Conservation (phyloP, 2,113 vertebrate species). For the Taurulus bubalis region DNA sequence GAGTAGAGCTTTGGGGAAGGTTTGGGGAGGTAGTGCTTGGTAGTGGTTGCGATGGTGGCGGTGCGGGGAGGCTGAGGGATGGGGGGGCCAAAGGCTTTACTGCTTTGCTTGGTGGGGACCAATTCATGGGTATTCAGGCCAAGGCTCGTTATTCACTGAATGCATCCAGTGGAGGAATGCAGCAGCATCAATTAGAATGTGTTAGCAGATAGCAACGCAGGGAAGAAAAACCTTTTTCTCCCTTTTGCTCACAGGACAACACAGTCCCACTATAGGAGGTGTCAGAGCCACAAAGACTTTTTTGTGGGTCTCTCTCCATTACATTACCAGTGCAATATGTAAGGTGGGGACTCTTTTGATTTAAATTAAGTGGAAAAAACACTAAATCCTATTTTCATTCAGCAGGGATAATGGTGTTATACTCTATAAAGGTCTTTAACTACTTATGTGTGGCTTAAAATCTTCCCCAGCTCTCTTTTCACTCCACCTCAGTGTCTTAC, state of each 20-base stretch:
- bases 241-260: constrained; percentile 93
- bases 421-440: constrained; percentile 89
- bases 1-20: constrained; percentile 82
- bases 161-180: constrained; percentile 96
- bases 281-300: constrained; percentile 95
- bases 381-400: constrained; percentile 99
- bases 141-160: constrained; percentile 97
- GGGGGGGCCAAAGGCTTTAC: constrained; percentile 82
- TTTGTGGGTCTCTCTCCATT: constrained; percentile 95
- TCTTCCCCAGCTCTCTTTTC: constrained; percentile 83
- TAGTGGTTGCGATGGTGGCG: constrained; percentile 75
- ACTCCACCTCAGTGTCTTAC: constrained; percentile 80
- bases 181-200: constrained; percentile 99
- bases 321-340: constrained; percentile 98
- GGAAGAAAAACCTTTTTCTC: constrained; percentile 88
- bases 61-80: constrained; percentile 72
- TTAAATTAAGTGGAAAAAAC: constrained; percentile 99
- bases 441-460: constrained; percentile 89
- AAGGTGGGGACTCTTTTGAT: constrained; percentile 99
- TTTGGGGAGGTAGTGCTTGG: constrained; percentile 75
- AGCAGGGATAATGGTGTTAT: constrained; percentile 88
- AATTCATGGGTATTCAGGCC: constrained; percentile 86
- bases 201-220: constrained; percentile 95
- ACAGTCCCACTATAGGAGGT: constrained; percentile 92
- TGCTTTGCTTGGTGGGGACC: constrained; percentile 86